Base-by-base conservation (phyloP, 2,888 invertebrate genomes). In the Corythucha ciliata region DNA sequence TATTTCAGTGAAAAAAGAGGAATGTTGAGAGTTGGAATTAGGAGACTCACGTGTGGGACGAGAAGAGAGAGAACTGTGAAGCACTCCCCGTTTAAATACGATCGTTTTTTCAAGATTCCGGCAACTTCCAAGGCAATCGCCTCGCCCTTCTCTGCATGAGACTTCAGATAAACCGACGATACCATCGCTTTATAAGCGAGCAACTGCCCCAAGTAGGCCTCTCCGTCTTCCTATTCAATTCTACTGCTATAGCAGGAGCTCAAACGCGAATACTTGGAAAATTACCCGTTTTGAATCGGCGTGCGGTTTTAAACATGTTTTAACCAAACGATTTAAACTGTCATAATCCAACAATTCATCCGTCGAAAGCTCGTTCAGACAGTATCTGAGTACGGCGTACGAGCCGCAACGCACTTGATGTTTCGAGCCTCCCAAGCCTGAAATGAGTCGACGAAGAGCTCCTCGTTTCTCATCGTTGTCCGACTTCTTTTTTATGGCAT, bases 141-240 rank as follows among this genome's bases (percentile, higher is more conserved):
- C 7, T 33, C 33, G 3, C 14, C 5, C 8, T 33, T 14, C 4
- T 33, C 33, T 5, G 33, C 16, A 14, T 33, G 33, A 7, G 14
- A n/a, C 4, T 45, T 29, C 29, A 51, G 22, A 18, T 26, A 45
- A 12, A 27, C 29, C 27, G 51, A n/a, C 16, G 44, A 39, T n/a
- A 51, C 37, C 3, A 51, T 20, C 1, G 51, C 51, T 27, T 44
- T 45, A 29, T 27, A 45, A 3, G 51, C 51, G 22, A 51, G 14
- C n/a, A 45, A 20, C 34, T 45, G 51, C 4, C 51, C 51, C 2
- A 51, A 24, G 29, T 51, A 45, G 2, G 45, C 44, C 39, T 51
- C 51, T 4, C 41, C 45, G 24, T 49, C 49, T n/a, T n/a, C n/a
- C n/a, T n/a, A n/a, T n/a, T n/a, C n/a, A n/a, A n/a, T n/a, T n/a